Conservation (phyloP, 2,888 invertebrate species). For the Galeopsomyia nigrocyanea region DNA sequence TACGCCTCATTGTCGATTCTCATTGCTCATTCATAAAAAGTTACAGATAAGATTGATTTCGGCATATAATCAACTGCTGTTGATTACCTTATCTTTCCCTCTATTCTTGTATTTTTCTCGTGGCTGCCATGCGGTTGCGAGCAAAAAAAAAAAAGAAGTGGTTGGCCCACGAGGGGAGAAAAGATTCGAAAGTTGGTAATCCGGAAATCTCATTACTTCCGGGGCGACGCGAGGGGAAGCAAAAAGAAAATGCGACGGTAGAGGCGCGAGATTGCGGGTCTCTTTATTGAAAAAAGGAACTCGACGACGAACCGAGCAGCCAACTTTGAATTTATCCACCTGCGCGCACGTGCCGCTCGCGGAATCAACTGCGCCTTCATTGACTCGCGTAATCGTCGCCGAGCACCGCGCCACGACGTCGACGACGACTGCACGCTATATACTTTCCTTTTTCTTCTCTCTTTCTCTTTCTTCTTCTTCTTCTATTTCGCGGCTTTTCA, state of each 20-base stretch:
- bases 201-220: constrained; percentile 53
- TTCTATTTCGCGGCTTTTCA: background rate
- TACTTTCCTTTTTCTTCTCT: constrained; percentile 7
- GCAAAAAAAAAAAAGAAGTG: constrained; percentile 34
- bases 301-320: background rate
- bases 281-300: constrained; percentile 38
- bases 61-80: constrained; percentile 22
- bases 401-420: background rate
- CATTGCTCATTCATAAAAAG: constrained; percentile 25
- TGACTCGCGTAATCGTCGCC: constrained; percentile 26
- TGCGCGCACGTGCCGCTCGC: constrained; percentile 1
- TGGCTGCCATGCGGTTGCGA: background rate
- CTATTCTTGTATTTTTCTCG: constrained; percentile 7
- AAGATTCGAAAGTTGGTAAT: constrained; percentile 50
- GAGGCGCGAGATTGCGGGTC: constrained; percentile 43
- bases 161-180: constrained; percentile 19
- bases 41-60: constrained; percentile 9
- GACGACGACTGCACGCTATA: background rate
- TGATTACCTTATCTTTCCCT: constrained; percentile 19
- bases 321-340: constrained; percentile 38
- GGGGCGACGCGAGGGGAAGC: constrained; percentile 46
- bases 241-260: constrained; percentile 39
- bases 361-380: constrained; percentile 33
- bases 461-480: background rate
- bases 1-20: constrained; percentile 12